A percentile compares a stretch with the other conserved stretches of the same genome.
phyloP scores from a whole-genome alignment of 2,888 invertebrate genomes.

The Acanthoscelides obtectus region DNA sequence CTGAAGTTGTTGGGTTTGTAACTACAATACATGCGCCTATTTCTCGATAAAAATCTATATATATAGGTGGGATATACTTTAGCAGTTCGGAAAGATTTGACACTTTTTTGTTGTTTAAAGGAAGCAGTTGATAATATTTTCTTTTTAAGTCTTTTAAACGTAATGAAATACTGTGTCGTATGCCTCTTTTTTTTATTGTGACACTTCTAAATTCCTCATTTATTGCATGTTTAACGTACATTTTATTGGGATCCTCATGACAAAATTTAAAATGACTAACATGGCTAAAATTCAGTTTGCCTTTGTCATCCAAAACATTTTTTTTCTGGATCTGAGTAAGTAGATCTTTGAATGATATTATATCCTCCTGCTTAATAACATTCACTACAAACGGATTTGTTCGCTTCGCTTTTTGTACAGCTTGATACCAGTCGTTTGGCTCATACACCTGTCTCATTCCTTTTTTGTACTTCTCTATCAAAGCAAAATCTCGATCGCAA shows the following conservation, averaged over 20 bases:
- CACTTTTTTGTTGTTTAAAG: constrained; percentile 6
- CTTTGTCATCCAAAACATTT: not conserved
- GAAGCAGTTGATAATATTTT: constrained; percentile 6
- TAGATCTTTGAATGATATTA: not conserved
- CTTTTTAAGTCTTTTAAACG: constrained; percentile 2
- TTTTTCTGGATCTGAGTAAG: constrained; percentile 1
- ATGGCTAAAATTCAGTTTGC: constrained; percentile 1
- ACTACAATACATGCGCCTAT: no score
- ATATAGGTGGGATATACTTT: constrained; percentile 6
- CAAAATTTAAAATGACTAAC: not conserved
- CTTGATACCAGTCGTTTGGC: constrained; percentile 8
- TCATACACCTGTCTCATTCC: not conserved
- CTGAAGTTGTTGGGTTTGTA: no score
- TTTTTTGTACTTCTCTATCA: constrained; percentile 14
- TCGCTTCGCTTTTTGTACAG: constrained; percentile 8
- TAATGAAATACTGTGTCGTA: not conserved
- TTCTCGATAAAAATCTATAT: constrained; percentile 6
- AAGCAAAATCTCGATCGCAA: constrained; percentile 8
- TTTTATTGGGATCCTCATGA: not conserved
- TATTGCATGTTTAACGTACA: not conserved
- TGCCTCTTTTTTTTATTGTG: constrained; percentile 7
- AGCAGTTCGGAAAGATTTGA: constrained; percentile 4
- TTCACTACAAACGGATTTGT: constrained; percentile 7
- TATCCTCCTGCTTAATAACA: not conserved
- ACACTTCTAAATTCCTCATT: constrained; percentile 3